Conservation (phyloP, 2,113 vertebrate genomes). For the Festucalex cinctus region DNA sequence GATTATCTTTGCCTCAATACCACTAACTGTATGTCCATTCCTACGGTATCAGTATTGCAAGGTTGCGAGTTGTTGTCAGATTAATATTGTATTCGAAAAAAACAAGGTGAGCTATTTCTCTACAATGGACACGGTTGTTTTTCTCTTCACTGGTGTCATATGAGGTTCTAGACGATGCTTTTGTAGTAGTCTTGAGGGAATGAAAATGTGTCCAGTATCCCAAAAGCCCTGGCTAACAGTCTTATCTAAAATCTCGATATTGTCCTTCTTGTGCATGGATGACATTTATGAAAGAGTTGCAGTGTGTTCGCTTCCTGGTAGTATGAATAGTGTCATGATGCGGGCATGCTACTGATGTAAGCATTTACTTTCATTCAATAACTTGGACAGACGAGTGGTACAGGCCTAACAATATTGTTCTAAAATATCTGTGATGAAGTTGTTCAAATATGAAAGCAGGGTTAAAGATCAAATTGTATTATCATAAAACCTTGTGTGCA, state of each 20-base stretch:
- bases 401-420: constrained; percentile 17
- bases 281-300: background rate
- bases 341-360: constrained; percentile 49
- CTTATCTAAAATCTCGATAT: background rate
- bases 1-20: too few species aligned
- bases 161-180: background rate
- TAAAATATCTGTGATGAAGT: constrained; percentile 20
- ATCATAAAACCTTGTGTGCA: background rate
- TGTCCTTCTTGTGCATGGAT: background rate
- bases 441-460: constrained; percentile 26
- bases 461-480: constrained; percentile 33
- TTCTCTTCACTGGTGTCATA: background rate
- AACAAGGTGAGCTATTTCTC: background rate
- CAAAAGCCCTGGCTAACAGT: background rate
- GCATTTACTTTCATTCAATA: constrained; percentile 38
- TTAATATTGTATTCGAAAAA: too few species aligned
- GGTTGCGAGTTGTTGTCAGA: too few species aligned
- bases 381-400: constrained; percentile 27
- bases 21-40: too few species aligned
- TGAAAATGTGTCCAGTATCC: background rate
- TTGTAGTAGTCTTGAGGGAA: background rate
- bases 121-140: too few species aligned
- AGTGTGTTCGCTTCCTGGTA: constrained; percentile 22
- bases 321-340: constrained; percentile 36
- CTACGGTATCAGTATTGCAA: too few species aligned